Conservation (phyloP, 2,888 invertebrate species). For the Elmis aenea region DNA sequence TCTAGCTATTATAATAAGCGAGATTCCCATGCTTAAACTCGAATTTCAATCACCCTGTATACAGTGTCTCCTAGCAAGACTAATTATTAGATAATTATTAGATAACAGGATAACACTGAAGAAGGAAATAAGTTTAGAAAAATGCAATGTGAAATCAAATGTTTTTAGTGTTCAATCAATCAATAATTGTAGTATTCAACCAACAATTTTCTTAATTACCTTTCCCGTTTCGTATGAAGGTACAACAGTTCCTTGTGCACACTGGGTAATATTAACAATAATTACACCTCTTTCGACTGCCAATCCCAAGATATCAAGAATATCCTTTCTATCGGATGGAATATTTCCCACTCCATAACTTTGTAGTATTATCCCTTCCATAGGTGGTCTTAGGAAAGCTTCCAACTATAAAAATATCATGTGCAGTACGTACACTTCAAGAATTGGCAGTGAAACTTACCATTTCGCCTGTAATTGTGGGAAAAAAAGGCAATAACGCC, state of each 20-base stretch:
- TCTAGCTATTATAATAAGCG: too few species aligned
- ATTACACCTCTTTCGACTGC: conserved; percentile 76
- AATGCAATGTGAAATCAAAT: too few species aligned
- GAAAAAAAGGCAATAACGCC: conserved; percentile 81
- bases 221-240: conserved; percentile 81
- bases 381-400: conserved; percentile 68
- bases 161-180: too few species aligned
- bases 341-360: conserved; percentile 93
- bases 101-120: too few species aligned
- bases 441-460: too few species aligned
- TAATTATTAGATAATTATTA: too few species aligned
- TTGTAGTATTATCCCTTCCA: conserved; percentile 78
- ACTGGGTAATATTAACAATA: conserved; percentile 90
- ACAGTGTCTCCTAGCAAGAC: too few species aligned
- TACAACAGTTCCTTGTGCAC: conserved; percentile 72
- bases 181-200: conserved; percentile 42
- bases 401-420: conserved; percentile 45
- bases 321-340: conserved; percentile 76
- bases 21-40: too few species aligned
- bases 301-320: conserved; percentile 64
- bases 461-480: conserved; percentile 80
- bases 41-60: too few species aligned
- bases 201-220: conserved; percentile 45
- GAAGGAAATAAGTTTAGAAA: too few species aligned
- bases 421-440: too few species aligned